phyloP scores from a whole-genome alignment of 2,888 invertebrate genomes.

The Yponomeuta plumbellus region DNA sequence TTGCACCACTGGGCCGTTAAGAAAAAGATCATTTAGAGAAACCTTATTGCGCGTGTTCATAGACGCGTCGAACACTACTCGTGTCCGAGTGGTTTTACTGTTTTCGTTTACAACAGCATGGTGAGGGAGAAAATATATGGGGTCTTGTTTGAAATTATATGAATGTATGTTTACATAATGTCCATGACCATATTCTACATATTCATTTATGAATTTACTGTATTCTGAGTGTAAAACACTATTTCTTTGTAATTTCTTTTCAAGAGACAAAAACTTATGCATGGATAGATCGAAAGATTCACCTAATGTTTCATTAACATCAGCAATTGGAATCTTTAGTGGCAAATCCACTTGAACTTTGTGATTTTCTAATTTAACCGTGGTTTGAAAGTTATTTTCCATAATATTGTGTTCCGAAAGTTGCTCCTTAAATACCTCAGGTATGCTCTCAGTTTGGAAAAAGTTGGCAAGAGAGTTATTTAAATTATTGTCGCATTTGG shows the following conservation, averaged over 20 bases:
- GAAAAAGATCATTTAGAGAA: conserved; percentile 19
- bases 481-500: too few species aligned
- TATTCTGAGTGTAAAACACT: conserved; percentile 16
- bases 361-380: neutral
- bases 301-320: neutral
- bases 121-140: conserved; percentile 19
- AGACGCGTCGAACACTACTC: conserved; percentile 17
- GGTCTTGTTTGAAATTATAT: conserved; percentile 17
- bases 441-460: conserved; percentile 1
- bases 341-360: neutral
- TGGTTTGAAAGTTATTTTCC: neutral
- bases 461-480: neutral
- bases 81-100: conserved; percentile 12
- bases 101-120: conserved; percentile 19
- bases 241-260: conserved; percentile 19
- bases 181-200: conserved; percentile 20
- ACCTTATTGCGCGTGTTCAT: conserved; percentile 18
- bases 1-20: too few species aligned
- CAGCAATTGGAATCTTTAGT: neutral
- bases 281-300: neutral
- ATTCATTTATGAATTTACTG: conserved; percentile 20
- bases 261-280: neutral
- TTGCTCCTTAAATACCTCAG: neutral
- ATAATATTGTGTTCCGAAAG: neutral
- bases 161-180: conserved; percentile 15